Base-by-base conservation (phyloP, 1,140 invertebrate genomes). In the Drosophila bifasciata region DNA sequence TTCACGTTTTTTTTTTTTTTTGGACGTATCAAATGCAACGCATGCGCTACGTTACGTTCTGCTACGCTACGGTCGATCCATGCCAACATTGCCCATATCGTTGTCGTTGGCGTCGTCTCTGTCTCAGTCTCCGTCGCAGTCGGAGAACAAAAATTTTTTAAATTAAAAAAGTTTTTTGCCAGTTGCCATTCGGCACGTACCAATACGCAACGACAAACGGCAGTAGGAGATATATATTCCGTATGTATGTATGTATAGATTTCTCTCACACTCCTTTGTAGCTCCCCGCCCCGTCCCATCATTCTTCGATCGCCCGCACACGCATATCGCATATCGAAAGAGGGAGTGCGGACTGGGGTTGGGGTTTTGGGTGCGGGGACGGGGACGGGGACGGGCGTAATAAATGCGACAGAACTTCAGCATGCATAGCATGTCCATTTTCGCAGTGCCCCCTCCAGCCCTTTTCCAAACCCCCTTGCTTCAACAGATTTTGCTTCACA, bases 401-500 rank as follows among this genome's bases (percentile, higher is more conserved):
- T 86, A 85, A 88, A 86, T 86, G 77, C 78, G 81, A 86, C 77
- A 75, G 61, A 57, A 85, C 61, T 86, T 69, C 81, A 63, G 81
- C 73, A 86, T 86, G 81, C 81, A 86, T 88, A 81, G 78, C 81
- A 86, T 86, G 81, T 86, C 81, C 80, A 84, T 86, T 84, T 66
- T 66, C 66, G 56, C 71, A 73, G 63, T 48, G 56, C 41, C 36
- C 32, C 51, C 45, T 23, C 58, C 15, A 16, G 7, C 9, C 21
- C 55, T 36, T 15, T 0, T 3, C 4, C 9, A 9, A 2, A 1
- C 16, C 9, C 32, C 16, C 9, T 6, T 40, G 8, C 13, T 2
- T 32, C 13, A 64, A 32, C 62, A 66, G 59, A 78, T 86, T 86
- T 81, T 81, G 9, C 28, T 32, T 32, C 64, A 86, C 71, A 86